A percentile compares a stretch with the other conserved stretches of the same genome.
These are phyloP conservation scores for Drosophila rubida DNA, from an alignment of 2,888 invertebrate genomes.

Conservation along the genomic window DNA sequence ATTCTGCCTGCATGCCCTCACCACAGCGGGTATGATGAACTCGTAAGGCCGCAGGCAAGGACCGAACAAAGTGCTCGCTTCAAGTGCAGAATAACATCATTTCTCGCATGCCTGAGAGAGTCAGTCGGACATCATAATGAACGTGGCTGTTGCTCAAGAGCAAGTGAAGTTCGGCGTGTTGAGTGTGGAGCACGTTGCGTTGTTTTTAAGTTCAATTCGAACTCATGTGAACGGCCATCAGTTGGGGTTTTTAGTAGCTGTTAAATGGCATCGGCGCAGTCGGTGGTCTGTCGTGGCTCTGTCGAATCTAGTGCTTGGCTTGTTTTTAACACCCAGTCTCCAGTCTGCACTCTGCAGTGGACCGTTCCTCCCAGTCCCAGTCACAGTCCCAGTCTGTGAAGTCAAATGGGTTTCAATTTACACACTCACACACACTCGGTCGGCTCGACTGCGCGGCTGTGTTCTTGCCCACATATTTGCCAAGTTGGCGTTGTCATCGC, in stretches of 20 bases:
- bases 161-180: slow-evolving; percentile 63
- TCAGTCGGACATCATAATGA: background rate
- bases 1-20: slow-evolving; percentile 37
- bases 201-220: slow-evolving; percentile 51
- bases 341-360: slow-evolving; percentile 26
- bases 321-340: slow-evolving; percentile 79
- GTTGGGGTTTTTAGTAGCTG: slow-evolving; percentile 72
- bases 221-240: slow-evolving; percentile 52
- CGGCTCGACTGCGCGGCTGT: slow-evolving; percentile 39
- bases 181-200: slow-evolving; percentile 17
- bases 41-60: slow-evolving; percentile 12
- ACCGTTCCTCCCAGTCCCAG: slow-evolving; percentile 4
- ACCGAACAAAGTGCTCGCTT: background rate
- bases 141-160: slow-evolving; percentile 35
- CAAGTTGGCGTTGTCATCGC: slow-evolving; percentile 67
- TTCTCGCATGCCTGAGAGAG: background rate
- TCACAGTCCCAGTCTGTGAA: slow-evolving; percentile 11
- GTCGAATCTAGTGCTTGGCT: slow-evolving; percentile 58
- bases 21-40: slow-evolving; percentile 36
- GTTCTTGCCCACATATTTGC: slow-evolving; percentile 56
- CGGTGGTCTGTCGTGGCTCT: slow-evolving; percentile 66
- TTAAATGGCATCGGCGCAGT: slow-evolving; percentile 75
- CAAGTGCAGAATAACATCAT: background rate
- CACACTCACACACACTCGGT: slow-evolving; percentile 63
- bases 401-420: slow-evolving; percentile 79